Conservation (phyloP, 2,113 vertebrate species). For the Accipiter virgatus region DNA sequence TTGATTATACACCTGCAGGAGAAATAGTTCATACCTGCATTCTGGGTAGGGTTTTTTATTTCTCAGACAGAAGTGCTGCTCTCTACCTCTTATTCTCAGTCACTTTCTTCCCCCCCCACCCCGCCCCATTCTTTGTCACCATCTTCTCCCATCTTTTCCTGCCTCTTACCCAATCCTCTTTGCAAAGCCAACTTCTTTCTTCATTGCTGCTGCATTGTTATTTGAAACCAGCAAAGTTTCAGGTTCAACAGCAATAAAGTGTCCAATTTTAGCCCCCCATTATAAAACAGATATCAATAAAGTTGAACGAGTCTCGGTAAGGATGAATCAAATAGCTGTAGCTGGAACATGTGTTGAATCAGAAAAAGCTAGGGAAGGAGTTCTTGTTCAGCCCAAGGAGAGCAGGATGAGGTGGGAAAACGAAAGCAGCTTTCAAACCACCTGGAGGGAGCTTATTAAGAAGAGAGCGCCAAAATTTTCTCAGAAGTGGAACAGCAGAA, state of each 20-base stretch:
- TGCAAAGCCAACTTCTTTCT: not conserved
- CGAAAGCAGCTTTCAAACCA: not conserved
- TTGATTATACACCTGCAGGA: not conserved
- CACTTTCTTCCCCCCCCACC: not conserved
- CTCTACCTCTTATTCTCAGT: not conserved
- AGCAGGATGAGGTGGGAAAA: not conserved
- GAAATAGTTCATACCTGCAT: not conserved
- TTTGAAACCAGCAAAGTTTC: not conserved
- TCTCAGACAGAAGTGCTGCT: not conserved
- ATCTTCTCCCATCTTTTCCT: not conserved
- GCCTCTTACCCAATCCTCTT: not conserved
- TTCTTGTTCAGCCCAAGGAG: not conserved
- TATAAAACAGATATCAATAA: not conserved
- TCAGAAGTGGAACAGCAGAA: not conserved
- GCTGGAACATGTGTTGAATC: not conserved
- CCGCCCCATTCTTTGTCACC: fast-evolving
- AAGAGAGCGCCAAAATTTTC: not conserved
- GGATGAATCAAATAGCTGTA: not conserved
- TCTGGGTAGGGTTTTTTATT: not conserved
- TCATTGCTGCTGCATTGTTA: not conserved
- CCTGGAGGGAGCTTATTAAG: not conserved
- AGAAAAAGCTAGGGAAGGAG: not conserved
- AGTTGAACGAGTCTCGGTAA: not conserved
- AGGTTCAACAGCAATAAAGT: not conserved
- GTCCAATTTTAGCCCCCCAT: not conserved